phyloP scores from a whole-genome alignment of 2,113 vertebrate genomes.

The Lampris incognitus region DNA sequence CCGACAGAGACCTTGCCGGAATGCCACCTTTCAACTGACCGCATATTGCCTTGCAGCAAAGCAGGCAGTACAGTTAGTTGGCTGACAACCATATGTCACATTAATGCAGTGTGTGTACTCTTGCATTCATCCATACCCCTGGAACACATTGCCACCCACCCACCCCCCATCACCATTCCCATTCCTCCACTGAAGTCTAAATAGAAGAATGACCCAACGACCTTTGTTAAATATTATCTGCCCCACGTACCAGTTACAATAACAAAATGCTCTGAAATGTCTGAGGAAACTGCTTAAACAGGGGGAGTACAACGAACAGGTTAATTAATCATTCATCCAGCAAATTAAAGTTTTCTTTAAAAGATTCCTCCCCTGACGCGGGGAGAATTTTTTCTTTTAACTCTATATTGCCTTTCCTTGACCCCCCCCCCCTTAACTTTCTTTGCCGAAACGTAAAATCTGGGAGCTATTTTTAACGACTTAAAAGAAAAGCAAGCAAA shows the following conservation, averaged over 20 bases:
- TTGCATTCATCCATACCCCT: conserved; percentile 11
- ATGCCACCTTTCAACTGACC: not conserved
- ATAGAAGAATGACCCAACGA: conserved; percentile 51
- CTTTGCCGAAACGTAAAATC: conserved; percentile 22
- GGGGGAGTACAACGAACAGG: conserved; percentile 43
- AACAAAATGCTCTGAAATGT: conserved; percentile 65
- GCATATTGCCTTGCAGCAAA: not conserved
- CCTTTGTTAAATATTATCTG: conserved; percentile 84
- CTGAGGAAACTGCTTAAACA: conserved; percentile 41
- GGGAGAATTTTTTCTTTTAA: conserved; percentile 29
- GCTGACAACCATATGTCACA: conserved; percentile 1
- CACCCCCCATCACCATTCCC: not conserved
- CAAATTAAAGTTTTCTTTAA: conserved; percentile 64
- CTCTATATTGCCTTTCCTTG: not conserved
- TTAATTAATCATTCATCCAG: conserved; percentile 80
- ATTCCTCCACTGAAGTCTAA: conserved; percentile 22
- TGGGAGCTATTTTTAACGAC: not conserved
- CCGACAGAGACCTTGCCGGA: not conserved
- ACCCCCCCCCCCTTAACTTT: not conserved
- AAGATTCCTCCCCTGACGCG: conserved; percentile 23
- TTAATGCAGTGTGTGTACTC: conserved; percentile 17
- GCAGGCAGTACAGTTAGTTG: conserved; percentile 25
- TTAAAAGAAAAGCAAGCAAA: not conserved
- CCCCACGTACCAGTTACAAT: conserved; percentile 63
- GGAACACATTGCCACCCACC: not conserved